Percentiles rank a stretch among this genome's conserved stretches.
phyloP scores from a whole-genome alignment of 2,113 vertebrate genomes.

The Tylochromis polylepis region DNA sequence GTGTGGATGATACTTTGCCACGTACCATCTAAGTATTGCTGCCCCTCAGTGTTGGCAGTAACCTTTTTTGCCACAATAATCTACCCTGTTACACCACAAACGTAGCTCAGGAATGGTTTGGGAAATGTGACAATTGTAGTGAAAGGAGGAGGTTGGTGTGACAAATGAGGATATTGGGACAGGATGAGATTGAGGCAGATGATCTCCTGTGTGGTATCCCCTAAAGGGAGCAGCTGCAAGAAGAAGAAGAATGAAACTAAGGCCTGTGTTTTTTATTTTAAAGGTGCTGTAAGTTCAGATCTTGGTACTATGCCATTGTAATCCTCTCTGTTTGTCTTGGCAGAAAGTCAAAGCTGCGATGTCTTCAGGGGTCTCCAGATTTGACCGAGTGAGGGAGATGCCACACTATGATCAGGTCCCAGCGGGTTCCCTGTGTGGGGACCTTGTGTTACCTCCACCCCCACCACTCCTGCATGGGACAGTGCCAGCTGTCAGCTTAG shows the following conservation, averaged over 20 bases:
- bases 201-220: neutral
- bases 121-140: too few species aligned
- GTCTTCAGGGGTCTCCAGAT: constrained; percentile 52
- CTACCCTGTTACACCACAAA: too few species aligned
- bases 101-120: too few species aligned
- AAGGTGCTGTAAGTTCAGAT: neutral
- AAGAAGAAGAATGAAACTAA: neutral
- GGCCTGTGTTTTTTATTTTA: neutral
- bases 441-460: constrained; percentile 22
- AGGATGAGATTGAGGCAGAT: neutral
- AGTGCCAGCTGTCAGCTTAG: constrained; percentile 63
- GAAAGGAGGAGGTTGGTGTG: too few species aligned
- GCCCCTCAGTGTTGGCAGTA: too few species aligned
- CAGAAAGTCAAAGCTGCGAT: constrained; percentile 27
- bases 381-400: constrained; percentile 57
- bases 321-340: neutral
- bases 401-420: constrained; percentile 76
- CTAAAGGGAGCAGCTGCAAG: neutral
- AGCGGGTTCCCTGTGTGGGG: constrained; percentile 32
- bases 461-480: constrained; percentile 19
- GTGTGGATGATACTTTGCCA: neutral
- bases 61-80: too few species aligned
- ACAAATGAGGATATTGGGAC: neutral
- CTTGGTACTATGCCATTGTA: neutral
- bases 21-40: too few species aligned